Base-by-base conservation (phyloP, 2,888 invertebrate species). In the Clunio marinus region DNA sequence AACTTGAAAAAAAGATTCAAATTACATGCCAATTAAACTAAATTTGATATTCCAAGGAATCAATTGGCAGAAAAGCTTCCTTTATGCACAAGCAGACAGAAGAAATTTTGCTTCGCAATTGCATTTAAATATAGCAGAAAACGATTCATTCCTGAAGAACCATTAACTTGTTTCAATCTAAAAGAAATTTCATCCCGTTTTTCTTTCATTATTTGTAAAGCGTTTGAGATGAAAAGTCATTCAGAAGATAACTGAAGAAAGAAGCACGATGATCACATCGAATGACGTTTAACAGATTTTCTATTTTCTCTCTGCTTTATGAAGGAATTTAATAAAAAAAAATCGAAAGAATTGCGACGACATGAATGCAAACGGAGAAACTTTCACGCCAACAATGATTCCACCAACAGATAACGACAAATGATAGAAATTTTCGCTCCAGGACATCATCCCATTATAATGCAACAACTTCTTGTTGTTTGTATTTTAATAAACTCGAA, bases 401-500 rank as follows among this genome's bases (percentile, higher is more conserved):
- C n/a, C 45, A 10, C 45, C 45, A 4, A 8, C 13, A 4, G 45
- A 45, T 15, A 15, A 5, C 4, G 41, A 51, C 17, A 22, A 3
- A 22, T 20, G 22, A 51, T 51, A 8, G 22, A 22, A 3, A 22
- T 51, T 22, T 7, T 22, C 8, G 4, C 51, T 51, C 2, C n/a
- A n/a, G 51, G 51, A 5, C 17, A 22, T 51, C 22, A 17, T 51
- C 13, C 7, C 2, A 51, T 3, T n/a, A 41, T 13, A 3, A n/a
- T 10, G 41, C 41, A 41, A 15, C 41, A 41, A 15, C 41, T 41
- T n/a, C 51, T 13, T n/a, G 7, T 41, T 51, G 51, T 51, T 51
- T 51, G 51, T 22, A 51, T 22, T 22, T 51, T 51, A 51, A 51
- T 51, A 51, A 51, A 51, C 51, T 22, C 3, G 32, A 22, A 51